Conservation (phyloP, 2,888 invertebrate genomes). For the Eilema depressum region DNA sequence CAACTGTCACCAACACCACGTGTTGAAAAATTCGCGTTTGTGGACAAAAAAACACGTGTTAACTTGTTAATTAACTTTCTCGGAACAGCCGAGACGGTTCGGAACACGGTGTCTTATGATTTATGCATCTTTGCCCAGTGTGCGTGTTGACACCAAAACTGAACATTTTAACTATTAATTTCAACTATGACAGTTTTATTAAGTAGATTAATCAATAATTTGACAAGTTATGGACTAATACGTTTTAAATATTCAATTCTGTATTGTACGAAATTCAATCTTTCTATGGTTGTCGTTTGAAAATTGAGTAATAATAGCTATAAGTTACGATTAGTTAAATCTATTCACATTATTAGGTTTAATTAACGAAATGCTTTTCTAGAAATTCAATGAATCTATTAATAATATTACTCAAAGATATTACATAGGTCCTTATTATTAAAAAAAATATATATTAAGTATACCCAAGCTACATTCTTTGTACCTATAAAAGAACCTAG, state of each 20-base stretch:
- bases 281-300: slow-evolving; percentile 4
- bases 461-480: no score
- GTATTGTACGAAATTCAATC: slow-evolving; percentile 28
- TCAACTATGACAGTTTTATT: slow-evolving; percentile 51
- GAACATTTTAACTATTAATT: slow-evolving; percentile 57
- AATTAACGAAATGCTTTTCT: neutral
- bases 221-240: slow-evolving; percentile 38
- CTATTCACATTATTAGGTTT: neutral
- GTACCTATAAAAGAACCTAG: no score
- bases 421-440: no score
- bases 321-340: slow-evolving; percentile 12
- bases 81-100: slow-evolving; percentile 55
- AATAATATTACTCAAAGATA: neutral
- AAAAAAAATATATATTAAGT: no score
- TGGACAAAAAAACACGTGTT: slow-evolving; percentile 78
- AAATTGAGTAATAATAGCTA: slow-evolving; percentile 1
- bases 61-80: slow-evolving; percentile 82
- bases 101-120: slow-evolving; percentile 58
- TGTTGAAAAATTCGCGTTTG: slow-evolving; percentile 52
- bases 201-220: slow-evolving; percentile 46
- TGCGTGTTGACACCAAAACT: slow-evolving; percentile 58
- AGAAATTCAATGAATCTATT: neutral
- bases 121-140: slow-evolving; percentile 66
- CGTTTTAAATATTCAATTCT: slow-evolving; percentile 34
- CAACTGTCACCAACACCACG: slow-evolving; percentile 32